A percentile compares a stretch with the other conserved stretches of the same genome.
These are phyloP conservation scores for Plecotus auritus DNA, from an alignment of 2,113 vertebrate species.

Conservation along the genomic window DNA sequence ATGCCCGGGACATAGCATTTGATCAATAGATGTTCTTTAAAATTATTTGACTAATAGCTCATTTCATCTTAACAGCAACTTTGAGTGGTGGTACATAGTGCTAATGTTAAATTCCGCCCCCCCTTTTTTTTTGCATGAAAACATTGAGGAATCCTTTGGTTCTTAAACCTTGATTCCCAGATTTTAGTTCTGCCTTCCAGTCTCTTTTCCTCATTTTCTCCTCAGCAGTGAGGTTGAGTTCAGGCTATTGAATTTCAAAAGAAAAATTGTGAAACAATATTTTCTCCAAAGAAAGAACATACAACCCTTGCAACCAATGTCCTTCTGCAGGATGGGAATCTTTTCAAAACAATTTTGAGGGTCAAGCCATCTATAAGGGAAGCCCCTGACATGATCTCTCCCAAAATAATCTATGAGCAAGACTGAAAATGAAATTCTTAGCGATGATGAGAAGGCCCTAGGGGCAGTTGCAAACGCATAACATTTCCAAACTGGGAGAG, in stretches of 20 bases:
- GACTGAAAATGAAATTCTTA: constrained; percentile 32
- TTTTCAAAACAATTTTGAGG: constrained; percentile 57
- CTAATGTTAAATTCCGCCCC: neutral
- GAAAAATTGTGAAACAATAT: neutral
- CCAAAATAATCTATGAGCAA: constrained; percentile 12
- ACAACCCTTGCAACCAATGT: constrained; percentile 14
- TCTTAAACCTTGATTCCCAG: neutral
- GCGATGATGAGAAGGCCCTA: constrained; percentile 18
- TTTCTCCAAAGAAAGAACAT: constrained; percentile 51
- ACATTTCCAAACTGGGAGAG: neutral
- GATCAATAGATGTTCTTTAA: neutral
- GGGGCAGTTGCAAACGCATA: neutral
- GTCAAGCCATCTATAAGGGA: constrained; percentile 20
- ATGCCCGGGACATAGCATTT: neutral
- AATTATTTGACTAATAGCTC: neutral
- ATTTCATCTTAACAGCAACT: neutral
- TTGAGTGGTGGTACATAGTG: neutral
- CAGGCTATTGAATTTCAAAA: constrained; percentile 53
- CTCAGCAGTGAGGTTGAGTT: neutral
- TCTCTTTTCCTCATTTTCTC: constrained; percentile 5
- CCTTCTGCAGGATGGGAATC: constrained; percentile 16
- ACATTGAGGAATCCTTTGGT: neutral
- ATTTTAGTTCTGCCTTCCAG: neutral
- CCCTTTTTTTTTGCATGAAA: neutral
- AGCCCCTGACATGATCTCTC: neutral